These are phyloP conservation scores for Vultur gryphus DNA, from an alignment of 2,797 vertebrate genomes.

Conservation along the genomic window DNA sequence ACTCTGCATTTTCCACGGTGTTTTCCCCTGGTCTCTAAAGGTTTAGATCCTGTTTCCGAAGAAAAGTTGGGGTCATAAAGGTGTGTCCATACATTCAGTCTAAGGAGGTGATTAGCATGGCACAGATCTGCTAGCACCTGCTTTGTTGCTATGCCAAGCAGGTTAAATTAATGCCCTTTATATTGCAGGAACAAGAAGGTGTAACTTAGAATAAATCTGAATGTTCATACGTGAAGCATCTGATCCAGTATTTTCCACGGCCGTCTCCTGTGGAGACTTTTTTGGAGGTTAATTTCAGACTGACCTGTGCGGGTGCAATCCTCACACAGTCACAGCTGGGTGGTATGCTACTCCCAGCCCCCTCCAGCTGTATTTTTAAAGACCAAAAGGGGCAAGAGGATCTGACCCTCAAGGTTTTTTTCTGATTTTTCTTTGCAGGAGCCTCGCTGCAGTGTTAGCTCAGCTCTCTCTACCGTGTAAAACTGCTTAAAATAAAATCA, in stretches of 20 bases:
- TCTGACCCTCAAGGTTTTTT: background rate
- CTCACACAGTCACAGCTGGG: background rate
- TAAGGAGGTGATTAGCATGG: background rate
- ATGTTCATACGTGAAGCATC: background rate
- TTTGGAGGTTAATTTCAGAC: background rate
- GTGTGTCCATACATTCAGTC: background rate
- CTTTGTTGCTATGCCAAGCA: background rate
- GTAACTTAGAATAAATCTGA: background rate
- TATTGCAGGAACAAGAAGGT: background rate
- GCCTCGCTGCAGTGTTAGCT: background rate
- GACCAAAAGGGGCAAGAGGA: background rate
- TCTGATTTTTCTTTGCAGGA: background rate
- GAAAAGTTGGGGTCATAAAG: background rate
- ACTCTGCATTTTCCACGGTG: background rate
- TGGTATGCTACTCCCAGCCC: background rate
- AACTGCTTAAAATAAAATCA: slow-evolving; percentile 26
- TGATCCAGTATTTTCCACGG: background rate
- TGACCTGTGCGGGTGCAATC: background rate
- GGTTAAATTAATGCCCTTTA: background rate
- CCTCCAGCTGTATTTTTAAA: background rate
- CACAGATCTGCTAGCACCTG: background rate
- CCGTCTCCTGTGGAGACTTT: background rate
- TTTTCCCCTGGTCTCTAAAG: background rate
- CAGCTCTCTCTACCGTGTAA: background rate
- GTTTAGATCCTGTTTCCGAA: background rate